phyloP scores from a whole-genome alignment of 2,888 invertebrate genomes.

The Gastracanthus pulcherrimus region DNA sequence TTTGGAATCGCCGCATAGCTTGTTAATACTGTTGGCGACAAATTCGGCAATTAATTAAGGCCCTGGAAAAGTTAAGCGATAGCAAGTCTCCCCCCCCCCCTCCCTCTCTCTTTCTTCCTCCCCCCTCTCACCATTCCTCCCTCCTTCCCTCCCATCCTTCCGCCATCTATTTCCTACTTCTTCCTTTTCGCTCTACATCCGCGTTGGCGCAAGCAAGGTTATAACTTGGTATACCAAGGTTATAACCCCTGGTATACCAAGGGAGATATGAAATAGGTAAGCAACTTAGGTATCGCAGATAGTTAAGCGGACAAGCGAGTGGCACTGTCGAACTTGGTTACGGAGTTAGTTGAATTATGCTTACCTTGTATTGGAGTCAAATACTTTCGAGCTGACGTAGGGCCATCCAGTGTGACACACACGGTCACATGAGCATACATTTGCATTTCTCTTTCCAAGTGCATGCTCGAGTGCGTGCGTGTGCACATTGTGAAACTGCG shows the following conservation, averaged over 20 bases:
- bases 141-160: background rate
- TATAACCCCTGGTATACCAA: too few relatives aligned
- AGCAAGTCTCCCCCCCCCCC: background rate
- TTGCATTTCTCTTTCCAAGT: slow-evolving; percentile 58
- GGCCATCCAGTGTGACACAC: background rate
- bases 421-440: background rate
- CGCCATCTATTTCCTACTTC: background rate
- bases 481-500: background rate
- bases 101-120: background rate
- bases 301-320: slow-evolving; percentile 61
- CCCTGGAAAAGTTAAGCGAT: background rate
- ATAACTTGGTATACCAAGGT: too few relatives aligned
- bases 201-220: background rate
- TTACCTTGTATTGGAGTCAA: slow-evolving; percentile 35
- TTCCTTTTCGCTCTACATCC: background rate
- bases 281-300: slow-evolving; percentile 38
- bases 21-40: background rate
- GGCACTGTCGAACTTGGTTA: slow-evolving; percentile 67
- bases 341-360: slow-evolving; percentile 71
- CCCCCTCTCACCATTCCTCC: background rate
- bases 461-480: slow-evolving; percentile 56
- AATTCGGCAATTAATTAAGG: background rate
- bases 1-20: background rate
- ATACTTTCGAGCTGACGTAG: background rate
- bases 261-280: slow-evolving; percentile 11